These are phyloP conservation scores for Sinhomidia bicolor DNA, from an alignment of 2,888 invertebrate species.

Conservation along the genomic window DNA sequence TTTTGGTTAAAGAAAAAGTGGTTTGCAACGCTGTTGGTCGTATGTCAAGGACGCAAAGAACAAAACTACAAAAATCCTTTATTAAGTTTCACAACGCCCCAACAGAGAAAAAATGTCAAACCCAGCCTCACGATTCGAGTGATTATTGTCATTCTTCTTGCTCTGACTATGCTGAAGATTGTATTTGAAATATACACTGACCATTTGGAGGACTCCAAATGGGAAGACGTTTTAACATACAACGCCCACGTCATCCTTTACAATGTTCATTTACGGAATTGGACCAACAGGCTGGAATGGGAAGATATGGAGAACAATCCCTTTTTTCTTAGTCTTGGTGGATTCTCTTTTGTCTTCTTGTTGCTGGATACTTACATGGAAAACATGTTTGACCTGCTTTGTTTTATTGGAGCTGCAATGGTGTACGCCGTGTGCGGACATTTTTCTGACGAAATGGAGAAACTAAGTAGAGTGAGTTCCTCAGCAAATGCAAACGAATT, in stretches of 20 bases:
- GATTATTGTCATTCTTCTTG: neutral
- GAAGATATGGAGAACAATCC: neutral
- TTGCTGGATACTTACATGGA: conserved; percentile 2
- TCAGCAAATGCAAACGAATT: neutral
- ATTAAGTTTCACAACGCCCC: neutral
- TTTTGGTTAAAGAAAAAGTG: conserved; percentile 46
- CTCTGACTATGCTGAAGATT: neutral
- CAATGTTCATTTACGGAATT: conserved; percentile 1
- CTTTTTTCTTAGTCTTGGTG: neutral
- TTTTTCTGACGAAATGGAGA: conserved; percentile 44
- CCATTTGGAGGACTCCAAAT: neutral
- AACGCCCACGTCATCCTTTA: conserved; percentile 11
- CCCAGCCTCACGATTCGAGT: neutral
- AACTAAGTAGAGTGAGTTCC: conserved; percentile 32
- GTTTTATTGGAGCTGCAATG: conserved; percentile 43
- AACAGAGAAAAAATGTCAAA: neutral
- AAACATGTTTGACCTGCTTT: conserved; percentile 38
- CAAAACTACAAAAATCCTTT: neutral
- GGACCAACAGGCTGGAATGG: neutral
- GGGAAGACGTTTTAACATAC: neutral
- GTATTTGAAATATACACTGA: neutral
- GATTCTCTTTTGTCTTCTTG: neutral
- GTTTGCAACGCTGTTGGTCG: conserved; percentile 8
- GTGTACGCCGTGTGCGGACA: conserved; percentile 21
- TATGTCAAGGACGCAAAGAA: conserved; percentile 8